phyloP scores from a whole-genome alignment of 1,140 invertebrate genomes.

The Trialeurodes vaporariorum region DNA sequence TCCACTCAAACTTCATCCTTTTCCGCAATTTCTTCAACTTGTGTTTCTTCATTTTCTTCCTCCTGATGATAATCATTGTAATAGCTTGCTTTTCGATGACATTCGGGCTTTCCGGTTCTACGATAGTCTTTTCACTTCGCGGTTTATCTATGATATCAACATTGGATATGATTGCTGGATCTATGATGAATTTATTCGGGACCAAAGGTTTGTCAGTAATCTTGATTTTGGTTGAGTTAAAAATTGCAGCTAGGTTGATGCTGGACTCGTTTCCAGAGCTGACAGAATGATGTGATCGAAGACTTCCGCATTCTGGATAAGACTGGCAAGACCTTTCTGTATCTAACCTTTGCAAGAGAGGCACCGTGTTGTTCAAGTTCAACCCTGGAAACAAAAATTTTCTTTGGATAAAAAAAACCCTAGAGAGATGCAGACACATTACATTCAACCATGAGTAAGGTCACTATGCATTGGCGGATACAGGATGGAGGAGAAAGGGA shows the following conservation, averaged over 20 bases:
- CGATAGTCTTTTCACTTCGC: neutral
- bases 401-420: too few species aligned
- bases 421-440: too few species aligned
- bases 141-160: neutral
- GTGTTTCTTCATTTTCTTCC: conserved; percentile 75
- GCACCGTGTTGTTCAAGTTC: too few species aligned
- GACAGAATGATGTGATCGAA: neutral
- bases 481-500: too few species aligned
- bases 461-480: too few species aligned
- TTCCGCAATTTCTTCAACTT: conserved; percentile 66
- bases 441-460: too few species aligned
- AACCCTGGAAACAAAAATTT: too few species aligned
- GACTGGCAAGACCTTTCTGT: too few species aligned
- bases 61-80: conserved; percentile 60
- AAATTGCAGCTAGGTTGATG: neutral
- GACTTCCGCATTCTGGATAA: too few species aligned
- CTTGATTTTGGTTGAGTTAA: neutral
- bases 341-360: too few species aligned
- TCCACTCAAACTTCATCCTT: conserved; percentile 58
- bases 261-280: neutral
- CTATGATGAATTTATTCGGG: neutral
- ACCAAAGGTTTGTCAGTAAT: neutral
- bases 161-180: neutral
- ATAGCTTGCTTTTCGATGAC: conserved; percentile 48
- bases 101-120: neutral